Percentiles rank a stretch among this genome's conserved stretches.
These are phyloP conservation scores for Dolomedes plantarius DNA, from an alignment of 2,888 invertebrate species.

Conservation along the genomic window DNA sequence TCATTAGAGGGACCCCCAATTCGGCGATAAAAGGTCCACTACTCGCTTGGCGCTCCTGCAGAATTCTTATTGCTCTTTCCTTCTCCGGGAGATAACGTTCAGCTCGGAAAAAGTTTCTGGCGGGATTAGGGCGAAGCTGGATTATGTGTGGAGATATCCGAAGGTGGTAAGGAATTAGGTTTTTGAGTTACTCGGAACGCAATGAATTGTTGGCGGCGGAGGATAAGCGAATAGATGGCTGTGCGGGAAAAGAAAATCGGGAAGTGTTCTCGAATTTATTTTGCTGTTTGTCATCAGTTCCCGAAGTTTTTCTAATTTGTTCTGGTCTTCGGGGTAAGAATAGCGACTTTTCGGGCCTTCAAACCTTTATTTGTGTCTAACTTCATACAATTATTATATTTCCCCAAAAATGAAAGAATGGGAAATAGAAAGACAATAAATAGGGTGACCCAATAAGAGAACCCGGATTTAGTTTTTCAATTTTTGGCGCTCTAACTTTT, in stretches of 20 bases:
- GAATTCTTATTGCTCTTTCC: neutral
- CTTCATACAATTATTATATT: too few species aligned
- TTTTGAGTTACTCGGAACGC: neutral
- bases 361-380: too few species aligned
- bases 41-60: neutral
- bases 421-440: too few species aligned
- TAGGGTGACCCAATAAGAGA: too few species aligned
- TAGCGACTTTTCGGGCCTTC: too few species aligned
- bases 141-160: neutral
- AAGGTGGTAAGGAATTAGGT: slow-evolving; percentile 10
- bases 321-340: too few species aligned
- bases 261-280: too few species aligned
- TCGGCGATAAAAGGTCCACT: slow-evolving; percentile 58
- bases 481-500: too few species aligned
- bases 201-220: neutral
- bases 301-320: too few species aligned
- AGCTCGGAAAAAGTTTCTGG: neutral
- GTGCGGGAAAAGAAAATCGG: neutral
- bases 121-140: neutral
- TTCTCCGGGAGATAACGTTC: neutral
- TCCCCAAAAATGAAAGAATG: too few species aligned
- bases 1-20: slow-evolving; percentile 49
- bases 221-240: neutral
- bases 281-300: too few species aligned
- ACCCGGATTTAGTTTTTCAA: too few species aligned